A percentile compares a stretch with the other conserved stretches of the same genome.
These are phyloP conservation scores for Catocala sponsa DNA, from an alignment of 2,888 invertebrate genomes.

Conservation along the genomic window DNA sequence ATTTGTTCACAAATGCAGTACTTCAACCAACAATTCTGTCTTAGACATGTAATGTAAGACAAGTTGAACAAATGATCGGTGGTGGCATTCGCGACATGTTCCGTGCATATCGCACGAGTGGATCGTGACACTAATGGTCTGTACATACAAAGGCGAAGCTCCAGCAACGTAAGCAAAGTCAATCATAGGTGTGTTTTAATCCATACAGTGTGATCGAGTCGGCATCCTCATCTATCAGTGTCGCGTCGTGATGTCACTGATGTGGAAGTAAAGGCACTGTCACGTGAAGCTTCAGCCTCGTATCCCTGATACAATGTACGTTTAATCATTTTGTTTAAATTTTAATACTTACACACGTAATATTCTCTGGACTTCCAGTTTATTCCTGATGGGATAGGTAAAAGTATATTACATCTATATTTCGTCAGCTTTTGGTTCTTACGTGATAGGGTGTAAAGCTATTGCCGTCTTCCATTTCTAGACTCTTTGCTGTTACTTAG, in stretches of 20 bases:
- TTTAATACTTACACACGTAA: too few species aligned
- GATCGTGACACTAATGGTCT: constrained; percentile 18
- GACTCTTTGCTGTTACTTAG: too few species aligned
- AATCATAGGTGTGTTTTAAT: constrained; percentile 55
- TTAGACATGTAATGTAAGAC: constrained; percentile 16
- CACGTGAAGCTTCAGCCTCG: constrained; percentile 17
- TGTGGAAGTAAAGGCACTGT: constrained; percentile 44
- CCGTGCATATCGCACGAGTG: constrained; percentile 14
- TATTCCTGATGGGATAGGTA: too few species aligned
- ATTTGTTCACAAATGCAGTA: too few species aligned
- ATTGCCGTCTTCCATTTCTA: too few species aligned
- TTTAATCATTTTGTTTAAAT: too few species aligned
- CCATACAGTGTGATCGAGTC: constrained; percentile 42
- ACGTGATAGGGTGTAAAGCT: too few species aligned
- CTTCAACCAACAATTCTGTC: too few species aligned
- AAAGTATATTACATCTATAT: too few species aligned
- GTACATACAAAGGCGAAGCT: constrained; percentile 25
- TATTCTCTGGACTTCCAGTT: too few species aligned
- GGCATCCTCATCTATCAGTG: constrained; percentile 50
- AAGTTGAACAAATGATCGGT: constrained; percentile 16
- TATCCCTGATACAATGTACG: neutral
- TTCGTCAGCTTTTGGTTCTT: too few species aligned
- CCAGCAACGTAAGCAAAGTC: constrained; percentile 51
- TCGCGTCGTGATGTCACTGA: constrained; percentile 39
- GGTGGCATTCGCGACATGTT: constrained; percentile 13